A percentile compares a stretch with the other conserved stretches of the same genome.
Evolutionary conservation across 1,140 invertebrate species (phyloP).

Genomic region (Aleiodes sp.): DNA sequence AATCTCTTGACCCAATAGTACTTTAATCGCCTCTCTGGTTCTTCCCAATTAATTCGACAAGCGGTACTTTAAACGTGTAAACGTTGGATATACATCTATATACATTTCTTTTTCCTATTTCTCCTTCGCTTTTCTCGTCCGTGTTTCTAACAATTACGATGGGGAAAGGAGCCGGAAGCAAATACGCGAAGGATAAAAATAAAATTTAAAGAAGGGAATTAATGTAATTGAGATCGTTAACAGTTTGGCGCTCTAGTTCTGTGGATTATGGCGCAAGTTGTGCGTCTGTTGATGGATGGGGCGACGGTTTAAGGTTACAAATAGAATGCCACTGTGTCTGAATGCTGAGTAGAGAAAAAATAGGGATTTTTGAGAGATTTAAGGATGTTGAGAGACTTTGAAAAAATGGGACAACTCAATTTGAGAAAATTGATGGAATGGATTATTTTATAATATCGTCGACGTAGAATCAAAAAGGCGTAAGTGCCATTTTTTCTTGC

Average conservation of each 20-base stretch:
- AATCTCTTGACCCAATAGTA: conserved; percentile 16
- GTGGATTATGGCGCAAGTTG: no score
- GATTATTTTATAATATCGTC: no score
- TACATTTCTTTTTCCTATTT: not conserved
- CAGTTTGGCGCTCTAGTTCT: conserved; percentile 30
- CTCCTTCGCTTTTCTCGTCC: not conserved
- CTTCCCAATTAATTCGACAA: conserved; percentile 7
- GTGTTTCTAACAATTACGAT: not conserved
- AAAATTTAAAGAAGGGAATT: conserved; percentile 29
- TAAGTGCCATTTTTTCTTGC: no score
- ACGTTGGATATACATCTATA: not conserved
- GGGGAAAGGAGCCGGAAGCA: conserved; percentile 17
- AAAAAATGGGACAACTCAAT: no score
- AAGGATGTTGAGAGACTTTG: no score
- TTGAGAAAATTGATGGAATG: no score
- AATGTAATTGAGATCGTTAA: conserved; percentile 39
- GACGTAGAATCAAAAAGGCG: no score
- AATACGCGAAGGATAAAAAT: conserved; percentile 22
- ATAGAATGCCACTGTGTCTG: no score
- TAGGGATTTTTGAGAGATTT: no score
- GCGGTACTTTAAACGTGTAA: not conserved
- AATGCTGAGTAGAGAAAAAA: no score
- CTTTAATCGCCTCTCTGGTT: conserved; percentile 8
- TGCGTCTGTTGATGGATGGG: no score
- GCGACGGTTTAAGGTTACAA: no score